These are phyloP conservation scores for Rhabdomys pumilio DNA, from an alignment of 2,797 vertebrate species.

Conservation along the genomic window DNA sequence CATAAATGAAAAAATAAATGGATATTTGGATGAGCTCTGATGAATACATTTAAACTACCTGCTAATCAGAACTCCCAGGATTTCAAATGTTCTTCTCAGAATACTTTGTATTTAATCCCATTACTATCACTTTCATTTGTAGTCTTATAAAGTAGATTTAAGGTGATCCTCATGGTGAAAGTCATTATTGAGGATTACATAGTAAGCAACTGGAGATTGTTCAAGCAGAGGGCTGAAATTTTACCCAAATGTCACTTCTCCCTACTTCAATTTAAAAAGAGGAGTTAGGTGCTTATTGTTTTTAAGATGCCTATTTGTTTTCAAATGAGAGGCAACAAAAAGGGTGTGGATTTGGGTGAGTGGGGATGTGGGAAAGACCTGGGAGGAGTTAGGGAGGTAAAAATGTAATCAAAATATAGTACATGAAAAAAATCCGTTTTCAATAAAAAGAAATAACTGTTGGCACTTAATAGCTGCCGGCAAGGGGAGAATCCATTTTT, in stretches of 20 bases:
- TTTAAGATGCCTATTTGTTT: not conserved
- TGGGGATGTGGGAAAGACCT: not conserved
- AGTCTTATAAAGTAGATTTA: not conserved
- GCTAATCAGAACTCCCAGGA: slow-evolving; percentile 26
- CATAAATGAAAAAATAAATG: slow-evolving; percentile 67
- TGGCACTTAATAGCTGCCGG: not conserved
- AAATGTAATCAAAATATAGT: not conserved
- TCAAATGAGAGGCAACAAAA: not conserved
- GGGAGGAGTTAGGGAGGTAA: not conserved
- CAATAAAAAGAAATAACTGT: not conserved
- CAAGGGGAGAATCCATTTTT: not conserved
- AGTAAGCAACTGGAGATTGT: not conserved
- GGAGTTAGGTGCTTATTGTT: not conserved
- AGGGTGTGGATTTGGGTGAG: not conserved
- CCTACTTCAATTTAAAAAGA: not conserved
- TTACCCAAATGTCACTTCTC: not conserved
- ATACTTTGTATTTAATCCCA: slow-evolving; percentile 23
- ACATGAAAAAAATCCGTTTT: not conserved
- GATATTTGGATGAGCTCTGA: slow-evolving; percentile 51
- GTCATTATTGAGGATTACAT: not conserved
- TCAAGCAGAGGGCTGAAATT: slow-evolving; percentile 31
- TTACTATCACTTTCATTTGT: not conserved
- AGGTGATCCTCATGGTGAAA: not conserved
- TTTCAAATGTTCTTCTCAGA: slow-evolving; percentile 53
- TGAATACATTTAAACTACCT: slow-evolving; percentile 59